Conservation (phyloP, 2,888 invertebrate species). For the Drosophila antonietae region DNA sequence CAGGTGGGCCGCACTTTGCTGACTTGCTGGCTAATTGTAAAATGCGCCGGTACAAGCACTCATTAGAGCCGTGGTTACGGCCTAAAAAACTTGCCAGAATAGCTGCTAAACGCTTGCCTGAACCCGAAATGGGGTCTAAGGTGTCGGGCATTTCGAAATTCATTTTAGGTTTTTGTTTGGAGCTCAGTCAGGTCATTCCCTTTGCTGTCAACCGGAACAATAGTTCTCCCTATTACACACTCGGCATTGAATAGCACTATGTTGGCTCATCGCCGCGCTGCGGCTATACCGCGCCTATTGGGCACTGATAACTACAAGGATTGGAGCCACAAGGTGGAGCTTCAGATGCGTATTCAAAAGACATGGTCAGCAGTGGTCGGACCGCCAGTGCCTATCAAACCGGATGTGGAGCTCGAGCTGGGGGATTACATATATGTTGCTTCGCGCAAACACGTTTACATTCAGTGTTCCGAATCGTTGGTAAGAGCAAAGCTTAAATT, state of each 20-base stretch:
- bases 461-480: neutral
- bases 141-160: slow-evolving; percentile 23
- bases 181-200: slow-evolving; percentile 1
- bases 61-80: slow-evolving; percentile 73
- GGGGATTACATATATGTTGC: slow-evolving; percentile 24
- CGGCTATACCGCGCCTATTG: slow-evolving; percentile 14
- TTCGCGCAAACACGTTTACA: slow-evolving; percentile 15
- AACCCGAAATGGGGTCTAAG: slow-evolving; percentile 22
- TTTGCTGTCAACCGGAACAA: slow-evolving; percentile 19
- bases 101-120: slow-evolving; percentile 50
- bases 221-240: neutral
- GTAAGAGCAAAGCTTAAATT: slow-evolving; percentile 14
- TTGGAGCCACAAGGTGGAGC: slow-evolving; percentile 46
- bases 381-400: slow-evolving; percentile 22
- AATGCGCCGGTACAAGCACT: slow-evolving; percentile 60
- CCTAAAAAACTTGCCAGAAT: slow-evolving; percentile 63
- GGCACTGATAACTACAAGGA: slow-evolving; percentile 38
- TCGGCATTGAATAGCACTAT: slow-evolving; percentile 11
- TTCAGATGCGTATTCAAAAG: slow-evolving; percentile 25
- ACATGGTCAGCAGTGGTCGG: slow-evolving; percentile 32
- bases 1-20: slow-evolving; percentile 68
- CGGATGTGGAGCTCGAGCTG: neutral
- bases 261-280: slow-evolving; percentile 23
- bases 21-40: slow-evolving; percentile 76
- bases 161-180: neutral